Base-by-base conservation (phyloP, 1,140 invertebrate genomes). In the Belonocnema kinseyi region DNA sequence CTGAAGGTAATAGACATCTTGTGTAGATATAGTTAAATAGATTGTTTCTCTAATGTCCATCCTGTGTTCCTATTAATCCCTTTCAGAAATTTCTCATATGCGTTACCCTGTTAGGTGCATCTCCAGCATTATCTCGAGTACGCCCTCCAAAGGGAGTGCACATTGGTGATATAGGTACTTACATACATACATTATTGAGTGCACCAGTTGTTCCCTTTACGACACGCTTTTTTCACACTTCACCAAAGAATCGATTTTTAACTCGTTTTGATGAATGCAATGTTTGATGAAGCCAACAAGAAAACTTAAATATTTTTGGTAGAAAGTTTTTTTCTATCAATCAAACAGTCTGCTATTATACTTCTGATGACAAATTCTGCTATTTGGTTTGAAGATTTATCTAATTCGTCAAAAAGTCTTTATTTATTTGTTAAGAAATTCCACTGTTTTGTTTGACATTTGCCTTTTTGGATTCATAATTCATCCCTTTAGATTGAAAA, bases 121-220 rank as follows among this genome's bases (percentile, higher is more conserved):
- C 58, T 40, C 10, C 16, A 26, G 26, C 58, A 66, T 66, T 66
- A 26, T 66, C 58, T 66, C 58, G 58, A 66, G 58, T 66, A 17
- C 40, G 21, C 58, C 40, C 58, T 66, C 5, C 21, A 13, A 66
- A 40, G 21, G 26, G 58, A 66, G 21, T 66, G 58, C 58, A 66
- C 58, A 66, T 40, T 66, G 58, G 21, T 66, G 58, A 66, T 66
- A 66, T 66, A 66, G 58, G 58, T 66, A 66, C 58, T 66, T 26
- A 11, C 19, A 61, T 40, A 66, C 16, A 14, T 5, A 66, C 3
- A 26, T 26, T 66, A 26, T 66, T 66, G 40, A 66, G 58, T 33
- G 26, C 58, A 66, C 58, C 26, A 66, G 58, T 66, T 66, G 58
- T 66, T 66, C 58, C 58, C 58, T 66, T 66, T 66, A 66, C 40